Evolutionary conservation across 1,140 invertebrate genomes (phyloP), one percentile per base, ranked within the genome.

Genomic region (Aphelenchoides besseyi): DNA sequence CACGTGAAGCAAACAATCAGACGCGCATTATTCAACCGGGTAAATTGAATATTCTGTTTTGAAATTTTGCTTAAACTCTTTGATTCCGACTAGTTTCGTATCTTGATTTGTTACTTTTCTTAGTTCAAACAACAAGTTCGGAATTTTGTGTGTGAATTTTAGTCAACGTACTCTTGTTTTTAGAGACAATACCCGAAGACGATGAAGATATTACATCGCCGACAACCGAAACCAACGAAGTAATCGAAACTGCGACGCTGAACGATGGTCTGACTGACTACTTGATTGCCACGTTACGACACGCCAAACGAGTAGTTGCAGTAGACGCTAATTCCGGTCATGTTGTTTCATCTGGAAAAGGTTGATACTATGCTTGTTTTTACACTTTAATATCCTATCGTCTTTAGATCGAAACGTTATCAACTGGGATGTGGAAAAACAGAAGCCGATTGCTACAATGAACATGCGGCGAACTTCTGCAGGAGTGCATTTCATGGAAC

Each of bases 271-370:
- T 23, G 26, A 53, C 28, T 30, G 32, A 66, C 16, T 36, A n/a
- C 32, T 12, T 66, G 16, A 23, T 33, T 1, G 16, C 28, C 63
- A 33, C 36, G 9, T 16, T 37, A 12, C 16, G 16, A 2, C 63
- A 66, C 63, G 36, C 12, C n/a, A 35, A 37, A n/a, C 30, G 32
- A 16, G 63, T 66, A 12, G 8, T 66, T 18, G 30, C 63, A 12
- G 32, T 66, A 12, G 63, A 66, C 28, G 30, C 36, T 12, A 36
- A 29, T 32, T 37, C 36, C 1, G 23, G 12, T 16, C 16, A 32
- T 53, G 63, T 33, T 23, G 63, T 66, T 12, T 32, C 63, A n/a
- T 33, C 63, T 18, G 16, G 63, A 2, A 66, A 66, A 66, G 63
- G 63, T 66, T 26, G 36, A 33, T 36, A n/a, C 23, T 18, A 12